phyloP scores from a whole-genome alignment of 2,888 invertebrate species.

The Bombyx huttoni region DNA sequence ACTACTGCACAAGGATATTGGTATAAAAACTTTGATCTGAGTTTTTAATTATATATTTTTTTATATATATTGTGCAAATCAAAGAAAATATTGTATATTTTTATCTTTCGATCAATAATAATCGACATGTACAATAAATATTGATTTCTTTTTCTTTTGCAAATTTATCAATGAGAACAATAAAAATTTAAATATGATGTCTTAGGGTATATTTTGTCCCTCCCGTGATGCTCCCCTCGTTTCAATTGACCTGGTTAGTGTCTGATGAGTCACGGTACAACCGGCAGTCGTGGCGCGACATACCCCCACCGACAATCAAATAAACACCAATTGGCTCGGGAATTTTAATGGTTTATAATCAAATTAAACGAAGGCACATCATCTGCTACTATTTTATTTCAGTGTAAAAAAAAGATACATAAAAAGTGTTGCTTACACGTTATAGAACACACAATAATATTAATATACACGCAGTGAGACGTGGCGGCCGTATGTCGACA shows the following conservation, averaged over 20 bases:
- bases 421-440: conserved; percentile 47
- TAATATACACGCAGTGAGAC: conserved; percentile 50
- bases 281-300: conserved; percentile 13
- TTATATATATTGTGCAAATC: conserved; percentile 66
- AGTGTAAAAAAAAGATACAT: conserved; percentile 56
- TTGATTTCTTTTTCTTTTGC: conserved; percentile 63
- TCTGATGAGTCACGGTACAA: conserved; percentile 39
- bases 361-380: conserved; percentile 60
- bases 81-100: conserved; percentile 63
- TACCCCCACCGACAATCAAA: conserved; percentile 38
- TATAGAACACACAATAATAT: conserved; percentile 24
- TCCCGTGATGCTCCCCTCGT: conserved; percentile 19
- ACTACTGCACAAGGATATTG: conserved; percentile 71
- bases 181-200: conserved; percentile 63
- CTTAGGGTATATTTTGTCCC: conserved; percentile 36
- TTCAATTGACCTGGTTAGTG: conserved; percentile 19
- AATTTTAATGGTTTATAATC: conserved; percentile 64
- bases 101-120: conserved; percentile 68
- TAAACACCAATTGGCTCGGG: conserved; percentile 50
- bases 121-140: conserved; percentile 69
- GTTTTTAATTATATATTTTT: conserved; percentile 65
- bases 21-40: conserved; percentile 64
- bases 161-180: conserved; percentile 70
- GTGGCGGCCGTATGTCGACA: conserved; percentile 73
- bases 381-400: conserved; percentile 62